Evolutionary conservation across 1,140 invertebrate species (phyloP), one percentile per base, ranked within the genome.

Genomic region (Oreohelix idahoensis): DNA sequence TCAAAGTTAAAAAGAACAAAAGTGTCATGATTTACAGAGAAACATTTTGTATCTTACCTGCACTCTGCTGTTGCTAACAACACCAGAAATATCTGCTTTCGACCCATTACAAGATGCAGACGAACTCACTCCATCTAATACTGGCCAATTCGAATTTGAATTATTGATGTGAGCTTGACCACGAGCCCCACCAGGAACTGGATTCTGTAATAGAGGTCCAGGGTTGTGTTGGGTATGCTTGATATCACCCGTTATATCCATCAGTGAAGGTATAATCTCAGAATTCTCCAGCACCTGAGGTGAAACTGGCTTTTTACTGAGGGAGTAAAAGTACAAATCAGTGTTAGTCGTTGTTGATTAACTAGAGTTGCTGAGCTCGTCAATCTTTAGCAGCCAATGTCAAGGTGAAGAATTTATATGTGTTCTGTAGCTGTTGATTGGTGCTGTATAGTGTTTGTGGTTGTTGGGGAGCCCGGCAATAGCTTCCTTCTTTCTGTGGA

Each of bases 201-300:
- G 80, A 63, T 82, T 82, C 2, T 70, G 80, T 75, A 82, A 39
- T 20, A 82, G 51, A 32, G 80, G 80, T 2, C 69, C 80, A 29
- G 71, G 35, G 17, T 73, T 42, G 51, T 66, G 32, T 0, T 51
- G 51, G 0, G 29, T 32, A 26, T 82, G 70, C 42, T 82, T 82
- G 15, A 75, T 82, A 75, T 82, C 80, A 39, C 80, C 71, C 13
- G 70, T 36, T 71, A 82, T 82, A n/a, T 82, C 80, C 80, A 82
- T 53, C 36, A 82, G 70, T 11, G 80, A 82, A 74, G 80, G 80
- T 74, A 82, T 73, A 35, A 82, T 66, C 15, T 82, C 80, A 13
- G 80, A 36, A 39, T 49, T 82, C 51, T 82, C 80, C 39, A 75
- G 39, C 4, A 39, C 69, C 58, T 74, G 80, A 13, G 70, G 80